phyloP scores from a whole-genome alignment of 2,797 vertebrate genomes.

The Arnoldichthys spilopterus region DNA sequence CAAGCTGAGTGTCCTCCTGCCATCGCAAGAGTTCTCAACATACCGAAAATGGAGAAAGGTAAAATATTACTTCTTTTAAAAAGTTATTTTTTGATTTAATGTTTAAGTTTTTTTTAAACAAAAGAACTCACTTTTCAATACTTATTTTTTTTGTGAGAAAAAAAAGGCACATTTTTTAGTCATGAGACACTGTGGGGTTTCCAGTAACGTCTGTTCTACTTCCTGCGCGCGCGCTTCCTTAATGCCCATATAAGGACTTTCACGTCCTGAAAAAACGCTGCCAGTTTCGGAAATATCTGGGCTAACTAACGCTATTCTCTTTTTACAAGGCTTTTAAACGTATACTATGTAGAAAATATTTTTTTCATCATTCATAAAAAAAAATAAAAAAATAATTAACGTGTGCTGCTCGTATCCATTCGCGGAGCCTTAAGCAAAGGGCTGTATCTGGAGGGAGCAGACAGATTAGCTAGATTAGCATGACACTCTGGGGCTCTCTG shows the following conservation, averaged over 20 bases:
- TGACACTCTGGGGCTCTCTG: too few relatives aligned
- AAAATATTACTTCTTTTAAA: background rate
- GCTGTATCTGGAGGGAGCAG: background rate
- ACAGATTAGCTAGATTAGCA: too few relatives aligned
- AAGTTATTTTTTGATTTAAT: too few relatives aligned
- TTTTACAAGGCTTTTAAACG: too few relatives aligned
- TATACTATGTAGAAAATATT: too few relatives aligned
- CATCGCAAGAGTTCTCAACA: conserved; percentile 89
- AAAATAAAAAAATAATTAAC: too few relatives aligned
- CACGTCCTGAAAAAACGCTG: background rate
- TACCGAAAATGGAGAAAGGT: conserved; percentile 90
- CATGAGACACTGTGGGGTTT: conserved; percentile 9
- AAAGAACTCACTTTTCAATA: too few relatives aligned
- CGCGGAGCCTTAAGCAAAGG: too few relatives aligned
- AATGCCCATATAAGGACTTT: conserved; percentile 39
- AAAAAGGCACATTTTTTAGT: conserved; percentile 5
- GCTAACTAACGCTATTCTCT: too few relatives aligned
- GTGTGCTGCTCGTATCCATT: too few relatives aligned
- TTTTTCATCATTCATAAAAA: too few relatives aligned
- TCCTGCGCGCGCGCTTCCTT: conserved; percentile 18
- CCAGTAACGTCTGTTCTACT: background rate
- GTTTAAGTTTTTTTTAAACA: background rate
- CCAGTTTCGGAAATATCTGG: background rate
- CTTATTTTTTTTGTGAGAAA: too few relatives aligned
- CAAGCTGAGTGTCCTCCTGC: conserved; percentile 88